These are phyloP conservation scores for Myoxocephalus aenaeus DNA, from an alignment of 2,797 vertebrate genomes.

Conservation along the genomic window DNA sequence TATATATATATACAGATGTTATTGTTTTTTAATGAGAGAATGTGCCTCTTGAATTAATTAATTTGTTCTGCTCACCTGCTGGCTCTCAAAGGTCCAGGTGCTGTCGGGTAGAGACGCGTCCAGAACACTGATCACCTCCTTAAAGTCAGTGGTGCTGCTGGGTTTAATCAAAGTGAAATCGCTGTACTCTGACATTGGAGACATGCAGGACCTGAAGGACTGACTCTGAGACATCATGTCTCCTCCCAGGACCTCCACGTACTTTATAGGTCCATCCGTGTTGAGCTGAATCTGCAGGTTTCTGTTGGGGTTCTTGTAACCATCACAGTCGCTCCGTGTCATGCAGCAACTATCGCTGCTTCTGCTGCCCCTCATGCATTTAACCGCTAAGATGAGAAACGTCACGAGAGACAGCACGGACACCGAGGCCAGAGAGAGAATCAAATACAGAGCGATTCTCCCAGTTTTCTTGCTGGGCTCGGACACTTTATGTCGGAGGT, in stretches of 20 bases:
- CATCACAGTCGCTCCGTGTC: conserved; percentile 62
- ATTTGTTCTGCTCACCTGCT: conserved; percentile 73
- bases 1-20: too few relatives aligned
- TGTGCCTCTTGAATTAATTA: not conserved
- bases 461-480: conserved; percentile 66
- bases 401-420: conserved; percentile 75
- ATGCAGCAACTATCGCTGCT: conserved; percentile 70
- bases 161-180: conserved; percentile 81
- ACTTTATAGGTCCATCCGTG: conserved; percentile 80
- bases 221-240: conserved; percentile 82
- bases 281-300: conserved; percentile 83
- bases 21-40: not conserved
- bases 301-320: conserved; percentile 80
- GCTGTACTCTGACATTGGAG: conserved; percentile 82
- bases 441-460: conserved; percentile 76
- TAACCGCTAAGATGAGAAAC: conserved; percentile 75
- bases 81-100: conserved; percentile 79
- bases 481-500: conserved; percentile 56
- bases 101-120: conserved; percentile 79
- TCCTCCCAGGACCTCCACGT: conserved; percentile 82
- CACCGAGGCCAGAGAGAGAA: conserved; percentile 75
- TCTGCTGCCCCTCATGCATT: conserved; percentile 72
- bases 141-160: conserved; percentile 80
- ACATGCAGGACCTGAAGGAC: conserved; percentile 82
- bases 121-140: conserved; percentile 76